phyloP scores from a whole-genome alignment of 2,888 invertebrate genomes.

The Caenorhabditis macrosperma region DNA sequence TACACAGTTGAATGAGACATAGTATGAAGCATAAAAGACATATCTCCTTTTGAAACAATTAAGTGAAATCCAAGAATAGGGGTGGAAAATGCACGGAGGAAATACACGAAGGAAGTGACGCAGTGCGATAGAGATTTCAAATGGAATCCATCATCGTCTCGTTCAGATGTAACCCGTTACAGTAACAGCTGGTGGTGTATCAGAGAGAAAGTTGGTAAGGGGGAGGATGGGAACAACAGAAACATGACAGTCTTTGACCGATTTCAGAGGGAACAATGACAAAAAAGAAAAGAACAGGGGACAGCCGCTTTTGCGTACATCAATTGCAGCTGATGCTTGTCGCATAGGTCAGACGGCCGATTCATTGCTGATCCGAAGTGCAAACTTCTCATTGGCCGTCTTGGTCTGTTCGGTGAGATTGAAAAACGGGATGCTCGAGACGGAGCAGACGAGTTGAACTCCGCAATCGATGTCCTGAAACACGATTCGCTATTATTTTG shows the following conservation, averaged over 20 bases:
- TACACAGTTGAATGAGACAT: background rate
- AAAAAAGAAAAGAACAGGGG: background rate
- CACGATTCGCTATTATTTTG: too few species aligned
- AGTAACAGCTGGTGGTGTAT: conserved; percentile 36
- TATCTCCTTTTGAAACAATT: too few species aligned
- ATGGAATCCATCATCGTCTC: conserved; percentile 26
- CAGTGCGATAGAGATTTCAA: conserved; percentile 29
- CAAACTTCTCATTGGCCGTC: conserved; percentile 61
- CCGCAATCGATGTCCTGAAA: conserved; percentile 86
- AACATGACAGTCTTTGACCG: conserved; percentile 23
- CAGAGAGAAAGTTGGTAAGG: conserved; percentile 6
- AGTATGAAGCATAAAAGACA: background rate
- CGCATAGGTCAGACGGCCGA: conserved; percentile 57
- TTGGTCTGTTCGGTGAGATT: conserved; percentile 90
- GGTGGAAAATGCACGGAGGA: background rate
- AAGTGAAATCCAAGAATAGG: background rate
- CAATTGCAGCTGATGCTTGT: background rate
- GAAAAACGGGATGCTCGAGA: conserved; percentile 92
- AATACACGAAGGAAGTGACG: conserved; percentile 44
- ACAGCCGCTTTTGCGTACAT: background rate
- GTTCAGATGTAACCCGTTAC: conserved; percentile 41
- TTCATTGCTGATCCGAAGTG: conserved; percentile 68
- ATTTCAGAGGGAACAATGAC: conserved; percentile 6
- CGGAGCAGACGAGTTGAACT: conserved; percentile 90
- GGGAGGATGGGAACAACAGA: background rate